Evolutionary conservation across 1,140 invertebrate species (phyloP).

Genomic region (Dreissena polymorpha): DNA sequence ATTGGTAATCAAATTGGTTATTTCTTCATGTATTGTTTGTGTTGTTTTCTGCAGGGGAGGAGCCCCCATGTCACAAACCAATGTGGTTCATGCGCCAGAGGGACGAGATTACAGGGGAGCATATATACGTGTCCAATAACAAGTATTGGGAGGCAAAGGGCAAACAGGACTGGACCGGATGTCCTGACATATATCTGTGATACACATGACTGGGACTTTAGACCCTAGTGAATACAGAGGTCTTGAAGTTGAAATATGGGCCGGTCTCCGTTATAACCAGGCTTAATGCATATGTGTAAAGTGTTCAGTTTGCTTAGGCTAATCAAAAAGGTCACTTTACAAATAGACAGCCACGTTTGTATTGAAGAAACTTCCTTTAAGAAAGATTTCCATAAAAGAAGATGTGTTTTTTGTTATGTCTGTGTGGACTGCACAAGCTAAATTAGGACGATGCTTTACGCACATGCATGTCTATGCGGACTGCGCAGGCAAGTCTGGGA

Average conservation of each 20-base stretch:
- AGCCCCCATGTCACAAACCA: slow-evolving; percentile 88
- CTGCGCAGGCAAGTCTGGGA: no score
- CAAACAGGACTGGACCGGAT: slow-evolving; percentile 92
- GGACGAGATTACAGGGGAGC: slow-evolving; percentile 89
- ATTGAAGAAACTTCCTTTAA: not conserved
- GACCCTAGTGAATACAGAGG: not conserved
- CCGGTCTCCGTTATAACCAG: not conserved
- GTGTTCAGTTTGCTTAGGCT: not conserved
- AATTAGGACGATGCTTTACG: no score
- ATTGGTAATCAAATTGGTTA: not conserved
- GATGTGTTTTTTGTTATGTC: no score
- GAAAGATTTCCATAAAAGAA: no score
- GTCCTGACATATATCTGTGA: slow-evolving; percentile 91
- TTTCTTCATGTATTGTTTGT: not conserved
- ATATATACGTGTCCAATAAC: slow-evolving; percentile 92
- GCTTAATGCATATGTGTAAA: not conserved
- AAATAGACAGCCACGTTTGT: not conserved
- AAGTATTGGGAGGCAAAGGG: slow-evolving; percentile 97
- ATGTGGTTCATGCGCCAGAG: slow-evolving; percentile 94
- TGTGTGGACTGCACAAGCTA: no score
- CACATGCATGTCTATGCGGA: no score
- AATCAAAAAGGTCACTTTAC: not conserved
- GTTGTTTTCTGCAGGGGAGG: slow-evolving; percentile 82
- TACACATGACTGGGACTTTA: slow-evolving; percentile 5
- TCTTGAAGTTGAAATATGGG: not conserved